phyloP scores from a whole-genome alignment of 1,140 invertebrate genomes.

The Aphidius ervi region DNA sequence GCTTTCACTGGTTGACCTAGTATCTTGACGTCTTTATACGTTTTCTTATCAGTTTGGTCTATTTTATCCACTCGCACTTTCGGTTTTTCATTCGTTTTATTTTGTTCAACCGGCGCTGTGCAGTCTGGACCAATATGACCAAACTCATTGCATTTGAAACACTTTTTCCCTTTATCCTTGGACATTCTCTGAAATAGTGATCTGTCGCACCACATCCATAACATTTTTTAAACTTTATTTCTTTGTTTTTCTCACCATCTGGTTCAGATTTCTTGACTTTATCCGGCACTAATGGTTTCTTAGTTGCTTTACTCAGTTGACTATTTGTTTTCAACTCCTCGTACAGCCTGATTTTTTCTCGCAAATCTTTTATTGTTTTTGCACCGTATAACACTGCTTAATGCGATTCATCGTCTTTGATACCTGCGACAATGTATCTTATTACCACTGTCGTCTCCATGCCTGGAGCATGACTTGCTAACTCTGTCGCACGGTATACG shows the following conservation, averaged over 20 bases:
- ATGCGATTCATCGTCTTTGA: conserved; percentile 26
- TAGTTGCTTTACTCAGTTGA: neutral
- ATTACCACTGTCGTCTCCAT: conserved; percentile 30
- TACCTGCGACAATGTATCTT: conserved; percentile 35
- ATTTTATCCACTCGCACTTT: conserved; percentile 1
- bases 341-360: conserved; percentile 27
- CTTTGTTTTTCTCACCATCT: conserved; percentile 21
- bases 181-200: conserved; percentile 6
- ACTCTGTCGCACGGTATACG: conserved; percentile 24
- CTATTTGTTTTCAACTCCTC: conserved; percentile 7
- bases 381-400: conserved; percentile 28
- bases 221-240: conserved; percentile 11
- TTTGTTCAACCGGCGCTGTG: neutral
- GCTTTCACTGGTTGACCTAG: conserved; percentile 16
- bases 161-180: conserved; percentile 14
- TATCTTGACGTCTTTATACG: conserved; percentile 17
- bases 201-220: conserved; percentile 9
- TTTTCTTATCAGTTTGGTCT: conserved; percentile 8
- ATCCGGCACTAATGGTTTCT: neutral
- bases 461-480: conserved; percentile 24
- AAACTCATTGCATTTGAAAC: conserved; percentile 21
- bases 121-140: conserved; percentile 20
- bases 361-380: conserved; percentile 20
- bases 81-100: neutral
- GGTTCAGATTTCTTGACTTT: neutral